Base-by-base conservation (phyloP, 1,140 invertebrate genomes). In the Armadillidium nasatum region DNA sequence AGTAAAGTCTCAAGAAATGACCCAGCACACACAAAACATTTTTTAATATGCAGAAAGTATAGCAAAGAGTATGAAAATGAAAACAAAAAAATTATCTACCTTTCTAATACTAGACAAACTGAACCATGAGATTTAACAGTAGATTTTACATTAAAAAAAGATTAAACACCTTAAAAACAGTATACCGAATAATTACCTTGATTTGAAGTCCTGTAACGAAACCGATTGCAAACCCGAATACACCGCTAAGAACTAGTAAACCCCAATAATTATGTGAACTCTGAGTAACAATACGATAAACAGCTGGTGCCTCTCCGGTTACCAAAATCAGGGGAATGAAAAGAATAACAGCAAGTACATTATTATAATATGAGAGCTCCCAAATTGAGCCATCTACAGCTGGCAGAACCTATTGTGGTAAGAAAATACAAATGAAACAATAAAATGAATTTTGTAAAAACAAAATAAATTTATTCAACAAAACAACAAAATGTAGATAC, bases 161-260 rank as follows among this genome's bases (percentile, higher is more conserved):
- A 3, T 33, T 3, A 33, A 33, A n/a, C 1, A 33, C 6, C 33
- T 33, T 1, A 33, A 33, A 33, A 33, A 33, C 2, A 33, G 1
- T 33, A 33, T 33, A n/a, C 21, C 1, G 1, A n/a, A 66, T n/a
- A n/a, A n/a, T 43, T 86, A 92, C 92, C 88, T 99, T 93, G 80
- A 99, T 99, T 88, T 99, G 97, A 78, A 99, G 87, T 9, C 93
- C 93, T 19, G 97, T 97, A 10, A 98, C 92, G 86, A 94, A 98
- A 76, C 96, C 96, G 83, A 99, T 99, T 19, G 94, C 91, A 86
- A 99, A 98, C 50, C 97, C 98, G 87, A 95, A 98, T 10, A 98
- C 71, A 10, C 97, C 98, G 74, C 94, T 92, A 68, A 95, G 80
- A 7, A 89, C 85, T 93, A 99, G 96, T 68, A 94, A 87, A 0